Percentiles rank a stretch among this genome's conserved stretches.
These are phyloP conservation scores for Pao palembangensis DNA, from an alignment of 2,113 vertebrate species.

Conservation along the genomic window DNA sequence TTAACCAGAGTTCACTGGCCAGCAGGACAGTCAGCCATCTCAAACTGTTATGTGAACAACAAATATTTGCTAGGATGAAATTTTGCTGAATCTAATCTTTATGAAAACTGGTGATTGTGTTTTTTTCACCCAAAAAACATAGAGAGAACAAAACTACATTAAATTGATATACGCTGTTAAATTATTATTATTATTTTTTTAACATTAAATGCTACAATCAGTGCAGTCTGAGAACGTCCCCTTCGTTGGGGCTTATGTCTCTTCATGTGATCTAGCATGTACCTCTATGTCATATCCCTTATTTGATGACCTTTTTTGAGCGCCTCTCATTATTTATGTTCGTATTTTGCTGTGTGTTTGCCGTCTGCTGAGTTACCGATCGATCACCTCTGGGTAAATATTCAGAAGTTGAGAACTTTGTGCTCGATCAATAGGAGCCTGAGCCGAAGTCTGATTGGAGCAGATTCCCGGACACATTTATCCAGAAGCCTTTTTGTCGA, in stretches of 20 bases:
- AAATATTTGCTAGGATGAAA: constrained; percentile 4
- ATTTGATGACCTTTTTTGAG: too few relatives aligned
- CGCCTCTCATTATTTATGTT: constrained; percentile 10
- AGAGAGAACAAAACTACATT: too few relatives aligned
- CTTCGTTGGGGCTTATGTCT: too few relatives aligned
- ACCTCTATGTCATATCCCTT: too few relatives aligned
- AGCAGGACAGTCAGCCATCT: not conserved
- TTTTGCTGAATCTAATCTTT: not conserved
- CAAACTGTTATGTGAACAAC: not conserved
- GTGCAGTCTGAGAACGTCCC: too few relatives aligned
- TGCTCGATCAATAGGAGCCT: constrained; percentile 35
- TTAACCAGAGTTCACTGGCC: constrained; percentile 1
- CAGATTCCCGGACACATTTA: constrained; percentile 4
- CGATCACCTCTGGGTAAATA: constrained; percentile 49
- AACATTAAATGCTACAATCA: too few relatives aligned
- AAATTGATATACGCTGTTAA: too few relatives aligned
- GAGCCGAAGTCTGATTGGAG: constrained; percentile 42
- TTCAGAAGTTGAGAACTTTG: constrained; percentile 55
- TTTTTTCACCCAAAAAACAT: too few relatives aligned
- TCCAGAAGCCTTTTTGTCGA: constrained; percentile 8
- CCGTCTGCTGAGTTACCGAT: constrained; percentile 28
- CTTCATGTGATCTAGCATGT: too few relatives aligned
- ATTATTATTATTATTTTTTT: too few relatives aligned
- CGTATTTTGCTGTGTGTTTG: not conserved
- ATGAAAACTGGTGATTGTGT: too few relatives aligned